These are phyloP conservation scores for Drosophila jambulina DNA, from an alignment of 1,140 invertebrate genomes.

Conservation along the genomic window DNA sequence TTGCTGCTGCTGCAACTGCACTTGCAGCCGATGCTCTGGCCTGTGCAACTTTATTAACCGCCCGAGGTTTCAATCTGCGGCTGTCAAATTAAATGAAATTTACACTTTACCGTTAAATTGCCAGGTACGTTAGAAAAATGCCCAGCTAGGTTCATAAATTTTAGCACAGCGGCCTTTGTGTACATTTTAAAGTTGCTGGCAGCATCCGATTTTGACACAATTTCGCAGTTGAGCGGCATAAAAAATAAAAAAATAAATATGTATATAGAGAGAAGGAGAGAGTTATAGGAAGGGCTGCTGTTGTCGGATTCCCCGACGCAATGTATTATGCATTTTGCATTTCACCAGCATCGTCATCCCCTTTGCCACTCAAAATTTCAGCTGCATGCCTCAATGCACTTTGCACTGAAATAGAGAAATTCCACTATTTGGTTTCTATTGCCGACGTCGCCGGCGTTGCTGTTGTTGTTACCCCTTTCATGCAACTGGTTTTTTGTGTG, in stretches of 20 bases:
- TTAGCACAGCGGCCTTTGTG: slow-evolving; percentile 46
- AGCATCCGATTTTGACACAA: slow-evolving; percentile 78
- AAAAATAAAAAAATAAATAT: slow-evolving; percentile 28
- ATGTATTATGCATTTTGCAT: slow-evolving; percentile 70
- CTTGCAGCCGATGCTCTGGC: slow-evolving; percentile 24
- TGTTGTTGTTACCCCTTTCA: slow-evolving; percentile 50
- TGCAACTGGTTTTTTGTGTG: slow-evolving; percentile 71
- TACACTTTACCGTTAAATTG: slow-evolving; percentile 83
- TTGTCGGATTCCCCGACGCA: slow-evolving; percentile 4
- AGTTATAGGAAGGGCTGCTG: slow-evolving; percentile 30
- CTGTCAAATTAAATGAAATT: slow-evolving; percentile 82
- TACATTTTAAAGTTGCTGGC: slow-evolving; percentile 60
- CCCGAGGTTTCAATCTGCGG: slow-evolving; percentile 50
- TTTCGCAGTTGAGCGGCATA: slow-evolving; percentile 59
- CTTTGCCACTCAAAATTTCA: slow-evolving; percentile 37
- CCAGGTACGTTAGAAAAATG: slow-evolving; percentile 75
- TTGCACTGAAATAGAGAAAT: slow-evolving; percentile 63
- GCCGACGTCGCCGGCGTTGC: slow-evolving; percentile 9
- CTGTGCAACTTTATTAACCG: slow-evolving; percentile 62
- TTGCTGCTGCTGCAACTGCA: slow-evolving; percentile 10
- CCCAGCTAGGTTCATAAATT: slow-evolving; percentile 56
- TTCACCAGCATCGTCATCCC: slow-evolving; percentile 58
- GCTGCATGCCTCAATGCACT: slow-evolving; percentile 70
- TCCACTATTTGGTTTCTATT: slow-evolving; percentile 59
- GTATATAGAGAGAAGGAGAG: slow-evolving; percentile 11